phyloP scores from a whole-genome alignment of 37 sponge, comb jelly and placozoan genomes.

The Oopsacas minuta region DNA sequence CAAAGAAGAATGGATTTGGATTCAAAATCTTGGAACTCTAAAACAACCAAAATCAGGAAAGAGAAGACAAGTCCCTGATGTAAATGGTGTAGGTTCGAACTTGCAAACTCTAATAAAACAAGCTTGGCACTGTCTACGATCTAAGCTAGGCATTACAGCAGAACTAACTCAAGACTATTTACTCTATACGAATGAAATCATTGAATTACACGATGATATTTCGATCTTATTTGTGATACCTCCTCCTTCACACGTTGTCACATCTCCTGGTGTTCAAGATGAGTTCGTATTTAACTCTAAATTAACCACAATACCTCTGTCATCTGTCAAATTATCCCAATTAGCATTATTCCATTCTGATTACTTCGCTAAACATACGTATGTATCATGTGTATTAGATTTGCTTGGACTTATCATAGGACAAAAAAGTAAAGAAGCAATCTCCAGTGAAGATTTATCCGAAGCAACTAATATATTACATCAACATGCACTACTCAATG shows the following conservation, averaged over 20 bases:
- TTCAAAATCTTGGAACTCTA: background rate
- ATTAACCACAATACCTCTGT: background rate
- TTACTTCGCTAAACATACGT: background rate
- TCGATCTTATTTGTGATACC: constrained; percentile 61
- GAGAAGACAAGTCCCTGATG: background rate
- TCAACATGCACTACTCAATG: background rate
- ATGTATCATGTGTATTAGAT: background rate
- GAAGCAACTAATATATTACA: background rate
- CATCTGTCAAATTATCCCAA: background rate
- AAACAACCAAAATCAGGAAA: background rate
- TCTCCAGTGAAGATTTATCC: background rate
- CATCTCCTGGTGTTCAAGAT: constrained; percentile 52
- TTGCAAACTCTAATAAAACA: background rate
- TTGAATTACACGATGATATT: constrained; percentile 67
- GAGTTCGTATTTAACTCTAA: constrained; percentile 23
- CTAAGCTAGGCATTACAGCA: background rate
- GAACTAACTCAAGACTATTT: constrained; percentile 25
- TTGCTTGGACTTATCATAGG: background rate
- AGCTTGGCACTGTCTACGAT: background rate
- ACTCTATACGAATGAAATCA: constrained; percentile 54
- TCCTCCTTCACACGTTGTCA: constrained; percentile 53
- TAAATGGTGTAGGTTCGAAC: background rate
- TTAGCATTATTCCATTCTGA: background rate
- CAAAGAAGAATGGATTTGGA: constrained; percentile 11
- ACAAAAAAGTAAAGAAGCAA: constrained; percentile 9